These are phyloP conservation scores for Candoia aspera DNA, from an alignment of 2,113 vertebrate species.

Conservation along the genomic window DNA sequence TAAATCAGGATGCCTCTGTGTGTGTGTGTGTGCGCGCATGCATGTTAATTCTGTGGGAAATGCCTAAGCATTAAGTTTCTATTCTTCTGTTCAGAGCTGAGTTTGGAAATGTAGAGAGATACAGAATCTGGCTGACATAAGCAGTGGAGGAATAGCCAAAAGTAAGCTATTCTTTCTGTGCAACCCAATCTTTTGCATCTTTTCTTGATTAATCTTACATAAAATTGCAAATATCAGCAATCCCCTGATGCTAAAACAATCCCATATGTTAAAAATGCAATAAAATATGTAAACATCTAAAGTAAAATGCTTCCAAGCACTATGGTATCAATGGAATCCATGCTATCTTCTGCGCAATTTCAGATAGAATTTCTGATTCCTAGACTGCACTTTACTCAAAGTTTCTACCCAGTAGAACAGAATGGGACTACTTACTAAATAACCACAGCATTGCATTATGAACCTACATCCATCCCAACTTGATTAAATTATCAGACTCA, in stretches of 20 bases:
- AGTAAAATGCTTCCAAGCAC: background rate
- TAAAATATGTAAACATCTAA: background rate
- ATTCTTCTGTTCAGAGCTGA: conserved; percentile 50
- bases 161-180: conserved; percentile 33
- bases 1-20: conserved; percentile 44
- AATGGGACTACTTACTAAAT: background rate
- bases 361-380: background rate
- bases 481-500: no score
- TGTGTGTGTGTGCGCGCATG: background rate
- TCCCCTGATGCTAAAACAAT: background rate
- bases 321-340: background rate
- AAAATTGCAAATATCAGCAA: background rate
- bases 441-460: background rate
- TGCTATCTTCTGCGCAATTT: background rate
- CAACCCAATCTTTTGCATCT: background rate
- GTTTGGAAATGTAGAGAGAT: conserved; percentile 30
- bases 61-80: conserved; percentile 46
- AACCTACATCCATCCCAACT: background rate
- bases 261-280: background rate
- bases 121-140: conserved; percentile 50
- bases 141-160: conserved; percentile 33
- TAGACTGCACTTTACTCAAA: background rate
- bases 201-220: background rate
- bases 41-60: conserved; percentile 57
- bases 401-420: background rate